These are phyloP conservation scores for Drosophila fungiperda DNA, from an alignment of 2,888 invertebrate genomes.

Conservation along the genomic window DNA sequence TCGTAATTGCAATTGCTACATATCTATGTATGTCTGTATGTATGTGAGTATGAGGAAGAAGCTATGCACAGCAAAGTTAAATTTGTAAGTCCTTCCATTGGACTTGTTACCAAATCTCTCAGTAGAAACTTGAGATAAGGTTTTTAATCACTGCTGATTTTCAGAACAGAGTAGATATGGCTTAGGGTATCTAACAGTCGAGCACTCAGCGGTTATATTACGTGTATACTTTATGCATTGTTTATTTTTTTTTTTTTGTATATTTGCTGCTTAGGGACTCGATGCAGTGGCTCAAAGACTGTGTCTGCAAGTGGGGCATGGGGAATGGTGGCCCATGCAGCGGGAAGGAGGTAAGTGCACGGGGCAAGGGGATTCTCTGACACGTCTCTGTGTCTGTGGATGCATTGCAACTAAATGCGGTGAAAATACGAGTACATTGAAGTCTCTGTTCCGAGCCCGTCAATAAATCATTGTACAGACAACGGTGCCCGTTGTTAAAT, in stretches of 20 bases:
- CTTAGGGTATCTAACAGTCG: slow-evolving; percentile 7
- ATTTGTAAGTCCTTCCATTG: neutral
- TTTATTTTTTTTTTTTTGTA: slow-evolving; percentile 6
- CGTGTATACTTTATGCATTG: slow-evolving; percentile 3
- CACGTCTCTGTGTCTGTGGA: slow-evolving; percentile 29
- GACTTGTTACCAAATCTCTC: no score
- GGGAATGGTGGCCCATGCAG: neutral
- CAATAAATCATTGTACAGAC: slow-evolving; percentile 77
- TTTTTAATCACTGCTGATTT: neutral
- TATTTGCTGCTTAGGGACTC: slow-evolving; percentile 9
- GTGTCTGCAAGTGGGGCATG: neutral
- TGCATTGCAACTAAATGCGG: slow-evolving; percentile 67
- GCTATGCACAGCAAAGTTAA: neutral
- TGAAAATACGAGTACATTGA: slow-evolving; percentile 55
- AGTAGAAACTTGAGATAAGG: neutral
- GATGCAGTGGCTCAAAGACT: slow-evolving; percentile 24
- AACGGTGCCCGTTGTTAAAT: slow-evolving; percentile 71
- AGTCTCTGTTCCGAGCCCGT: slow-evolving; percentile 61
- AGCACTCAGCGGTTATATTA: neutral
- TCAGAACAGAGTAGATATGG: neutral
- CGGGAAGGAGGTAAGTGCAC: neutral
- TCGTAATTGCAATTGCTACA: neutral
- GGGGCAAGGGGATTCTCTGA: neutral
- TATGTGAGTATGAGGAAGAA: neutral
- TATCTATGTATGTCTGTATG: neutral